These are phyloP conservation scores for Silurus aristotelis DNA, from an alignment of 2,797 vertebrate genomes.

Conservation along the genomic window DNA sequence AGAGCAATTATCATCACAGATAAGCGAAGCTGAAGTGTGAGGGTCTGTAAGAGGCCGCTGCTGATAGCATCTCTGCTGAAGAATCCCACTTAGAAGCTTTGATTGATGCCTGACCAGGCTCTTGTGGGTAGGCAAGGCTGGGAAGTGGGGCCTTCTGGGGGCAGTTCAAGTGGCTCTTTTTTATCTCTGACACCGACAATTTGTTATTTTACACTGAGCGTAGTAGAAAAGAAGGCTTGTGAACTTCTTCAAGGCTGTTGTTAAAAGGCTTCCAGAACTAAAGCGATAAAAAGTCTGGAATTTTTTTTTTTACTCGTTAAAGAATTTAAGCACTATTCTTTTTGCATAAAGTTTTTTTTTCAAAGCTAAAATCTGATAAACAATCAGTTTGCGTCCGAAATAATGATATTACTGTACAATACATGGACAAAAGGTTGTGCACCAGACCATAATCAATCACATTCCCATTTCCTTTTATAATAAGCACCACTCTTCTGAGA, in stretches of 20 bases:
- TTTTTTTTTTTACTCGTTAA: no score
- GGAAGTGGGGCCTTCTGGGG: conserved; percentile 45
- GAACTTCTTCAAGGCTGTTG: conserved; percentile 1
- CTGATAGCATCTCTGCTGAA: conserved; percentile 80
- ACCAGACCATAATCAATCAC: no score
- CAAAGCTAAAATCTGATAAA: no score
- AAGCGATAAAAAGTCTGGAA: no score
- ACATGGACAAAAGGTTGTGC: no score
- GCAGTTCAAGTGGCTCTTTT: conserved; percentile 44
- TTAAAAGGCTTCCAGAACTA: conserved; percentile 2
- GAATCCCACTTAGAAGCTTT: conserved; percentile 76
- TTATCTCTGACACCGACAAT: conserved; percentile 46
- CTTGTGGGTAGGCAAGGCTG: conserved; percentile 50
- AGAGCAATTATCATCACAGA: conserved; percentile 63
- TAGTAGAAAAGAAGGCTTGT: conserved; percentile 3
- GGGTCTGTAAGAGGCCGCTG: conserved; percentile 68
- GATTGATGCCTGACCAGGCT: conserved; percentile 76
- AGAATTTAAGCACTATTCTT: no score
- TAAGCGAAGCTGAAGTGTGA: conserved; percentile 79
- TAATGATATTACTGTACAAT: no score
- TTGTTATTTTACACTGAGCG: conserved; percentile 58
- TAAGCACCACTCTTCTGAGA: no score
- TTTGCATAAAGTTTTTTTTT: no score
- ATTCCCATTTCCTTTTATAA: no score
- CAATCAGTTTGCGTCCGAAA: no score